Conservation (phyloP, 2,888 invertebrate species). For the Hypomecis atomaria region DNA sequence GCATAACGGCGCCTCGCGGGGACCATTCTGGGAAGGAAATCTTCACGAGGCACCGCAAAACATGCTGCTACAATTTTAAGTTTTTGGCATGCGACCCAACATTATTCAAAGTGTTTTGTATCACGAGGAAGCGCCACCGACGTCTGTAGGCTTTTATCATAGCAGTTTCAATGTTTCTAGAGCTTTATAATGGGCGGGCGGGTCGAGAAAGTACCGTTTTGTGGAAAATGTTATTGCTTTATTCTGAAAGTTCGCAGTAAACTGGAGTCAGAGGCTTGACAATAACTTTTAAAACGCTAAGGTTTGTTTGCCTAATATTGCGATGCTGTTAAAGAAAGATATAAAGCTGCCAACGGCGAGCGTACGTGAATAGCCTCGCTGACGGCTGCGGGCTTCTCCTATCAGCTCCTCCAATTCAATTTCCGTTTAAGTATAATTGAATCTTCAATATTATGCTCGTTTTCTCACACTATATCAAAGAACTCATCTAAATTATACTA, state of each 20-base stretch:
- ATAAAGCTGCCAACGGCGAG: conserved; percentile 16
- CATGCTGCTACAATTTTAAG: conserved; percentile 67
- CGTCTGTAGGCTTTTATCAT: conserved; percentile 53
- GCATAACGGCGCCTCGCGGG: conserved; percentile 65
- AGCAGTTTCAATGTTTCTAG: conserved; percentile 47
- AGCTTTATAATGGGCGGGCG: conserved; percentile 40
- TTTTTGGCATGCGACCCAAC: conserved; percentile 63
- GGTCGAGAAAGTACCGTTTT: conserved; percentile 38
- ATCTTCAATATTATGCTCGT: conserved; percentile 56
- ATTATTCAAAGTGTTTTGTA: conserved; percentile 66
- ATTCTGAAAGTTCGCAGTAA: conserved; percentile 35
- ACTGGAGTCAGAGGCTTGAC: conserved; percentile 33
- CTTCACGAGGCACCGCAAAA: conserved; percentile 53
- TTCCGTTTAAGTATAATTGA: conserved; percentile 74
- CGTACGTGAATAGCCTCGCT: conserved; percentile 43
- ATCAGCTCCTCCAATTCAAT: conserved; percentile 69
- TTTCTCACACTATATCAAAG: conserved; percentile 39
- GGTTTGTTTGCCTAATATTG: conserved; percentile 28
- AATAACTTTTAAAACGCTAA: conserved; percentile 34
- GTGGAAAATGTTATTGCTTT: conserved; percentile 39
- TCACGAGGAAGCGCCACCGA: conserved; percentile 52
- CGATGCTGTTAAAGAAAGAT: conserved; percentile 26
- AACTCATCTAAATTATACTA: conserved; percentile 6
- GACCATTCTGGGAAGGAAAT: conserved; percentile 52
- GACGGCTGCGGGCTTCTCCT: conserved; percentile 46